Conservation (phyloP, 2,888 invertebrate genomes). For the Scaptomyza flava region DNA sequence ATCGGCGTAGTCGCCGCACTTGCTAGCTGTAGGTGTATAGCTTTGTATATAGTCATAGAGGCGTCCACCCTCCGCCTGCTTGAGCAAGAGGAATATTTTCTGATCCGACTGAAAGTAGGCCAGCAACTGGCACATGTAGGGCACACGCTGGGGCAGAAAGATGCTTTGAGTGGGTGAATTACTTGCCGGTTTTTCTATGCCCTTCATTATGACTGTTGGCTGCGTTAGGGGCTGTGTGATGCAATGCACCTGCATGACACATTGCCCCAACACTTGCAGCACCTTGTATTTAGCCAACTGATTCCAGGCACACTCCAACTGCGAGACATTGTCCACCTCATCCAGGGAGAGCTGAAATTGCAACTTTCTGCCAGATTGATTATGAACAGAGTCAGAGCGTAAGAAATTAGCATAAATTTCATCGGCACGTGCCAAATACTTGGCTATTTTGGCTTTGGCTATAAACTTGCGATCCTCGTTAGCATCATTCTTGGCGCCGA, state of each 20-base stretch:
- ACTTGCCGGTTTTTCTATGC: constrained; percentile 83
- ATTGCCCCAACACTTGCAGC: constrained; percentile 76
- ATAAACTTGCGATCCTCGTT: constrained; percentile 83
- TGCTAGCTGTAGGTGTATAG: constrained; percentile 65
- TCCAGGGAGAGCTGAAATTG: constrained; percentile 82
- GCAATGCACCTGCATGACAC: constrained; percentile 84
- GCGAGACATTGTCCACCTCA: constrained; percentile 65
- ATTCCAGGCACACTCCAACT: constrained; percentile 83
- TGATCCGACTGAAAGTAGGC: constrained; percentile 84
- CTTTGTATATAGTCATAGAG: constrained; percentile 82
- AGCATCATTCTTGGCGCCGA: constrained; percentile 81
- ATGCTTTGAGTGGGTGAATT: constrained; percentile 82
- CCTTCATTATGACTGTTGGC: constrained; percentile 82
- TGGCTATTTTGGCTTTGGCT: constrained; percentile 83
- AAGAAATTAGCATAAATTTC: constrained; percentile 82
- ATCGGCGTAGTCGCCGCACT: constrained; percentile 56
- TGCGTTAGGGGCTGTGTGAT: constrained; percentile 79
- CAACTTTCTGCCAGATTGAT: constrained; percentile 29
- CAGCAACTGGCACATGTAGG: constrained; percentile 83
- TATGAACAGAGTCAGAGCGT: constrained; percentile 15
- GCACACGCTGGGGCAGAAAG: constrained; percentile 83
- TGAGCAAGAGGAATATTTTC: constrained; percentile 82
- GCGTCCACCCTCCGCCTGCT: constrained; percentile 83
- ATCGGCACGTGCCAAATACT: constrained; percentile 83
- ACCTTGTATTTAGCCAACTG: constrained; percentile 84